Base-by-base conservation (phyloP, 2,113 vertebrate species). In the Chaenocephalus aceratus region DNA sequence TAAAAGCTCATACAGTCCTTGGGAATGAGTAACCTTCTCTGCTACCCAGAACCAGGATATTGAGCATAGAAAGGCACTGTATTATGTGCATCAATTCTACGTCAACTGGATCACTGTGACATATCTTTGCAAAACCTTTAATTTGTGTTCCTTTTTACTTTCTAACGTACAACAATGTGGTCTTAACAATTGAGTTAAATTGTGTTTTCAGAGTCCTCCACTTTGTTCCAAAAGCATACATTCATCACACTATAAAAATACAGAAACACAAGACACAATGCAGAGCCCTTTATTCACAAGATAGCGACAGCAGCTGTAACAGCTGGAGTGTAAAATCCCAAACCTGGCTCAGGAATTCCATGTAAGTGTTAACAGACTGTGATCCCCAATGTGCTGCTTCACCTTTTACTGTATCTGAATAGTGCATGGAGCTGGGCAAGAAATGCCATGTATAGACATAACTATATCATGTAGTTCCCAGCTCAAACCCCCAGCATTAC, bases 241-340 rank as follows among this genome's bases (percentile, higher is more conserved):
- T 63, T 58, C 12, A n/a, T 68, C 26, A 14, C n/a, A 48, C 13
- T 23, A n/a, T 15, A 52, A 6, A 70, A 61, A 72, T 60, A n/a
- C 44, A 48, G 2, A 16, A 48, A 76, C 36, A 6, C 36, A n/a
- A 16, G 45, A 56, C 21, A 49, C 57, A 46, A 58, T 56, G 16
- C 15, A 60, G 15, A 45, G 21, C 6, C 21, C 53, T 48, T 68
- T 16, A 73, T 80, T 67, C 54, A 64, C 36, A 63, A 66, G 60
- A 66, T 60, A 60, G 68, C 57, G 46, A 52, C 12, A 36, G 46
- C 56, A 82, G 75, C 65, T 54, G 52, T 72, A 54, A 79, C 82
- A 83, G 79, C 62, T 52, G 59, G 13, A 74, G 36, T 18, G 61
- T 16, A 30, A 61, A 66, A 65, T 51, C 41, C 69, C 52, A 72